These are phyloP conservation scores for Mandrillus leucophaeus DNA, from an alignment of 2,113 vertebrate genomes.

Conservation along the genomic window DNA sequence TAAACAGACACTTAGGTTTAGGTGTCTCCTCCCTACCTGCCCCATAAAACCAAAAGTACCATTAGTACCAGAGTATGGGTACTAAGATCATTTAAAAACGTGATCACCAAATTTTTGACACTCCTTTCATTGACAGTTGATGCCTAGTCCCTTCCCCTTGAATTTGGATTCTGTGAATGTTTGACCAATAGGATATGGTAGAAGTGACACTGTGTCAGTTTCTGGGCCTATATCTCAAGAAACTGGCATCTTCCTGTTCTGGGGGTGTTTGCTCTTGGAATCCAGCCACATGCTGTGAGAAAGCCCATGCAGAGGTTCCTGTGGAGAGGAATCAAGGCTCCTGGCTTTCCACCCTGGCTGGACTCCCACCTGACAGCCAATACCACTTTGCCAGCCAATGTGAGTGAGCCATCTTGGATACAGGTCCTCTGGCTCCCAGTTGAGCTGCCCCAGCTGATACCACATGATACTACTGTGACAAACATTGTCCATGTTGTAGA, in stretches of 20 bases:
- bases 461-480: background rate
- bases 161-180: conserved; percentile 1
- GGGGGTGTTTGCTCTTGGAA: background rate
- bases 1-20: background rate
- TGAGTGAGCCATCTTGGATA: background rate
- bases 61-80: background rate
- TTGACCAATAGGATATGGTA: background rate
- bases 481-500: background rate
- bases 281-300: background rate
- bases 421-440: background rate
- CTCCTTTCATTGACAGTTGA: background rate
- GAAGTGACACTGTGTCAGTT: background rate
- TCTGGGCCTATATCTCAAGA: conserved; percentile 7
- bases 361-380: background rate
- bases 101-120: background rate
- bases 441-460: background rate
- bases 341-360: background rate
- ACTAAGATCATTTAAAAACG: conserved; percentile 1
- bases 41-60: background rate
- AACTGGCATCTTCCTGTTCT: conserved; percentile 15
- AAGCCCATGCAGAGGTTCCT: background rate
- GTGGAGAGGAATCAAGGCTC: background rate
- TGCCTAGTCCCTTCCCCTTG: background rate
- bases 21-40: background rate
- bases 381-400: background rate